Percentiles rank a stretch among this genome's conserved stretches.
Conservation (phyloP, 2,113 vertebrate genomes). For the Mola mola region DNA sequence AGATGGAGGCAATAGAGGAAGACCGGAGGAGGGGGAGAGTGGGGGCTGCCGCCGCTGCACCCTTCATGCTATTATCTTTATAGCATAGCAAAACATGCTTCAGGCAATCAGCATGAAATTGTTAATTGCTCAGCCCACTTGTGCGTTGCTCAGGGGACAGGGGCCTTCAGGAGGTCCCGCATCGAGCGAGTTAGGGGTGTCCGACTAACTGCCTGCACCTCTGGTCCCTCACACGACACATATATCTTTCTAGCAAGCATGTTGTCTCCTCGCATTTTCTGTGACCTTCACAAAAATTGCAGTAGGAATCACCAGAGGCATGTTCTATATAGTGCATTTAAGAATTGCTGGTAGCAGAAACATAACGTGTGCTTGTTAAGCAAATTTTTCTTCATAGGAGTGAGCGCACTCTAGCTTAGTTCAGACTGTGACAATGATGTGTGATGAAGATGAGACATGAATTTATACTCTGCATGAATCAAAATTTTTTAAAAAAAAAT, state of each 20-base stretch:
- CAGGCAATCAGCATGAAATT: constrained; percentile 93
- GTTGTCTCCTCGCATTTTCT: constrained; percentile 13
- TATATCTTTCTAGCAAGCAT: constrained; percentile 41
- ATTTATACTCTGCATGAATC: too few species aligned
- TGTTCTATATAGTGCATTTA: constrained; percentile 29
- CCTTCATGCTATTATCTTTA: constrained; percentile 87
- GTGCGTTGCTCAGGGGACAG: constrained; percentile 86
- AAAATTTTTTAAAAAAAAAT: too few species aligned
- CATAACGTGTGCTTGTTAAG: constrained; percentile 19
- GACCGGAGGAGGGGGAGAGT: constrained; percentile 50
- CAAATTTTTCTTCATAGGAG: not conserved
- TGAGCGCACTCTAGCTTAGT: not conserved
- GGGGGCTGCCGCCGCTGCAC: constrained; percentile 62
- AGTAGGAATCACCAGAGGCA: constrained; percentile 37
- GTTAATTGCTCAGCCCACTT: constrained; percentile 91
- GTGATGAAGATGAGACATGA: not conserved
- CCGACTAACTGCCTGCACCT: constrained; percentile 72
- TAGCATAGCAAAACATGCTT: constrained; percentile 87
- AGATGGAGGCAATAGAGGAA: constrained; percentile 78
- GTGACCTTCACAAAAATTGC: constrained; percentile 49
- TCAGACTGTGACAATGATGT: not conserved
- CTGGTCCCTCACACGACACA: constrained; percentile 45
- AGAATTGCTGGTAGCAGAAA: constrained; percentile 21
- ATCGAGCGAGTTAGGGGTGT: constrained; percentile 72
- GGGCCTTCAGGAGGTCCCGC: constrained; percentile 83